Percentiles rank a stretch among this genome's conserved stretches.
phyloP scores from a whole-genome alignment of 2,888 invertebrate species.

The Pyrochroa serraticornis region DNA sequence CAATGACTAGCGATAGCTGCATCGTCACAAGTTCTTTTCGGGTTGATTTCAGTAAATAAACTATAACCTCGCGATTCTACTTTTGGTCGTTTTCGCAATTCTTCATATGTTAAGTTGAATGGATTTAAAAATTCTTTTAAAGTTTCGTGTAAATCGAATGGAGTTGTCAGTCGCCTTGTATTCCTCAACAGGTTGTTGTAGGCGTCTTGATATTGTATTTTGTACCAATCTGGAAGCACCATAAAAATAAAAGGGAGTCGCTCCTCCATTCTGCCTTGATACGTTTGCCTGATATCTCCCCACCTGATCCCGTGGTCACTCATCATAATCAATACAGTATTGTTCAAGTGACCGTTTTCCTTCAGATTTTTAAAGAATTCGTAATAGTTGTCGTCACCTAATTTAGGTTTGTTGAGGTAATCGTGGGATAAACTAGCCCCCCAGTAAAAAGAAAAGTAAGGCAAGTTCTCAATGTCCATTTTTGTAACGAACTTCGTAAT shows the following conservation, averaged over 20 bases:
- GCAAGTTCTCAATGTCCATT: slow-evolving; percentile 64
- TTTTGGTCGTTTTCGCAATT: slow-evolving; percentile 42
- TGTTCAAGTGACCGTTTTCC: slow-evolving; percentile 63
- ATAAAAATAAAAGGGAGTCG: slow-evolving; percentile 82
- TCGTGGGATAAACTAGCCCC: slow-evolving; percentile 84
- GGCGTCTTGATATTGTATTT: slow-evolving; percentile 65
- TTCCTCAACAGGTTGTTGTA: slow-evolving; percentile 71
- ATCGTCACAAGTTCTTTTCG: slow-evolving; percentile 73
- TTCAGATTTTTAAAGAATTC: slow-evolving; percentile 65
- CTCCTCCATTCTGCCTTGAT: slow-evolving; percentile 87
- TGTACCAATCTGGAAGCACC: slow-evolving; percentile 75
- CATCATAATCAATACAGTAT: slow-evolving; percentile 72
- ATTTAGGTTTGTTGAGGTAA: slow-evolving; percentile 76
- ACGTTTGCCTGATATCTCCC: slow-evolving; percentile 82
- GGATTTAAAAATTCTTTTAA: slow-evolving; percentile 67
- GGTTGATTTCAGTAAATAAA: slow-evolving; percentile 76
- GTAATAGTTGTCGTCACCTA: slow-evolving; percentile 72
- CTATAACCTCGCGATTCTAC: slow-evolving; percentile 67
- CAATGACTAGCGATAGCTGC: slow-evolving; percentile 84
- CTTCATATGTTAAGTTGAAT: slow-evolving; percentile 30
- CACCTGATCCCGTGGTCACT: slow-evolving; percentile 92
- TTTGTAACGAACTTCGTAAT: slow-evolving; percentile 67
- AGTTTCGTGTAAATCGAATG: slow-evolving; percentile 84
- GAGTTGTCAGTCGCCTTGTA: slow-evolving; percentile 75
- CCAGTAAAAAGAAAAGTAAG: slow-evolving; percentile 86